Conservation (phyloP, 1,140 invertebrate genomes). For the Diploscapter pachys region DNA sequence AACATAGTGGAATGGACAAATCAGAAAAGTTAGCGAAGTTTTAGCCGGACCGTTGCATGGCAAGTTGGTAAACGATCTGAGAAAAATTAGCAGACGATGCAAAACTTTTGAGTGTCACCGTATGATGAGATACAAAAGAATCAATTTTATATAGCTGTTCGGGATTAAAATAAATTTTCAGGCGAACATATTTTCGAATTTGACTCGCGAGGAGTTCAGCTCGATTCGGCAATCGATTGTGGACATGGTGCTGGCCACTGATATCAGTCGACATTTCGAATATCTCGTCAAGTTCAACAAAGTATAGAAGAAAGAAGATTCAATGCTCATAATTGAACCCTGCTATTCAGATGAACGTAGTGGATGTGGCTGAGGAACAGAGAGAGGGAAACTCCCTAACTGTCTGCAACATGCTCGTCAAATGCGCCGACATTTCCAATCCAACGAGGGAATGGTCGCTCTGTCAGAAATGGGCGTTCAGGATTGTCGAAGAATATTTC, state of each 20-base stretch:
- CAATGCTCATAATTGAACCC: conserved; percentile 2
- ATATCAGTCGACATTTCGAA: conserved; percentile 56
- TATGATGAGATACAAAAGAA: no score
- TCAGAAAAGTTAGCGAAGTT: no score
- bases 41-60: no score
- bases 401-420: conserved; percentile 57
- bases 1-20: no score
- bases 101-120: background rate
- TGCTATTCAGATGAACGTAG: conserved; percentile 34
- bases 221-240: conserved; percentile 52
- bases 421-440: conserved; percentile 58
- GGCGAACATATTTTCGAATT: conserved; percentile 55
- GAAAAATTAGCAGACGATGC: background rate
- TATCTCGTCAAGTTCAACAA: conserved; percentile 58
- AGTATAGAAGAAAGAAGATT: conserved; percentile 19
- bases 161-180: conserved; percentile 10
- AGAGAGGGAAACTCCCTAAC: conserved; percentile 53
- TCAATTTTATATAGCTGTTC: no score
- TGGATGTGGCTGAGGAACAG: conserved; percentile 42
- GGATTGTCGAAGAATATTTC: conserved; percentile 58
- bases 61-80: no score
- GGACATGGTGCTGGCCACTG: conserved; percentile 58
- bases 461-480: conserved; percentile 54
- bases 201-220: conserved; percentile 49
- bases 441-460: conserved; percentile 55